Evolutionary conservation across 2,113 vertebrate species (phyloP).

Genomic region (Clinocottus analis): DNA sequence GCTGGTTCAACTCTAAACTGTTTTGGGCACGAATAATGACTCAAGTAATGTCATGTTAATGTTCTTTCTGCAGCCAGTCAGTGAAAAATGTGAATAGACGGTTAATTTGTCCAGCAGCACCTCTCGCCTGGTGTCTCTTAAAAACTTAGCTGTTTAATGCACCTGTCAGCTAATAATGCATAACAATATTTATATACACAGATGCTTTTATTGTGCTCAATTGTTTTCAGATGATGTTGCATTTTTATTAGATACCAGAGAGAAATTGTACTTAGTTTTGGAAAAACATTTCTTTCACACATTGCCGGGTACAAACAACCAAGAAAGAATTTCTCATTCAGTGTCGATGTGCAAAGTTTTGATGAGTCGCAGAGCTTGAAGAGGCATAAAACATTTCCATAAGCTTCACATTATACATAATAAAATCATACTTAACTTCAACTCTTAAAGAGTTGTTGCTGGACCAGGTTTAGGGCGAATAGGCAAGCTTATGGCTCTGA

Average conservation of each 20-base stretch:
- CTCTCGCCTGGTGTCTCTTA: background rate
- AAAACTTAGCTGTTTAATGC: background rate
- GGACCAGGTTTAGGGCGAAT: too few relatives aligned
- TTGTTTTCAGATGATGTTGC: too few relatives aligned
- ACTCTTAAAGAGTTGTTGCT: background rate
- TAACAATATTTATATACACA: background rate
- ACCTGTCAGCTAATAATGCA: background rate
- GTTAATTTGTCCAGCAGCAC: background rate
- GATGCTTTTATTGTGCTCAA: background rate
- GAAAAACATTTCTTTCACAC: background rate
- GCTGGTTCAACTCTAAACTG: background rate
- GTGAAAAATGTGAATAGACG: constrained; percentile 4
- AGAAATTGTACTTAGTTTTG: too few relatives aligned
- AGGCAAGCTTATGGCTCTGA: too few relatives aligned
- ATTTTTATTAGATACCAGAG: too few relatives aligned
- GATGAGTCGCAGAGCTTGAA: background rate
- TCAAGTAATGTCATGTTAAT: too few relatives aligned
- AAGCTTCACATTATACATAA: background rate
- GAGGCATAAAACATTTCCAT: background rate
- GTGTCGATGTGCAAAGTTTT: background rate
- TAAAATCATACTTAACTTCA: background rate
- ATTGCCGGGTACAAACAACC: background rate
- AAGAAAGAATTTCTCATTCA: background rate
- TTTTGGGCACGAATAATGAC: background rate
- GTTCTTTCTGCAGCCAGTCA: background rate